Conservation (phyloP, 2,113 vertebrate species). For the Pterocles orientalis region DNA sequence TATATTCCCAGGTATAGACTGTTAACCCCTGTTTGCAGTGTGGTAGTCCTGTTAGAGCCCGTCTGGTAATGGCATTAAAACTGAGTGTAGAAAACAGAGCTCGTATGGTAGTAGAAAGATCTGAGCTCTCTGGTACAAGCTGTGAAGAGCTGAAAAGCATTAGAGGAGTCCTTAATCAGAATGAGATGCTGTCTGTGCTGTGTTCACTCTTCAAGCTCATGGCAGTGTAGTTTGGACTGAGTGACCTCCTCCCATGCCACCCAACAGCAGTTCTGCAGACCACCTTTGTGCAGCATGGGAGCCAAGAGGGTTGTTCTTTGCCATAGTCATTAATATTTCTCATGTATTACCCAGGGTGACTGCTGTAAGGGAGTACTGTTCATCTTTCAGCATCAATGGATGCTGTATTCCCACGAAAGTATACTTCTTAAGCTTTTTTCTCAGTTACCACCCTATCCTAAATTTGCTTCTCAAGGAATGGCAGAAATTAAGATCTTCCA, state of each 20-base stretch:
- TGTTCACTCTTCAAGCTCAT: accelerated
- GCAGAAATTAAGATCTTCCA: neutral
- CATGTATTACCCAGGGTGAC: neutral
- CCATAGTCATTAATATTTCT: neutral
- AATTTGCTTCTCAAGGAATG: neutral
- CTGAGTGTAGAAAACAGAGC: neutral
- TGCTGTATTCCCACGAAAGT: neutral
- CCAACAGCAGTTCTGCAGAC: accelerated
- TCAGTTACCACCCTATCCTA: neutral
- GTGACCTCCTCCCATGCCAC: neutral
- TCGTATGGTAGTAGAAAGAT: neutral
- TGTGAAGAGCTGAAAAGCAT: neutral
- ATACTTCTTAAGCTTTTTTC: neutral
- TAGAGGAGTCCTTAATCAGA: neutral
- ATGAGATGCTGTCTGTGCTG: neutral
- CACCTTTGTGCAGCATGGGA: accelerated
- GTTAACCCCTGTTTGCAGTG: neutral
- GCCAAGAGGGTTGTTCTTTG: neutral
- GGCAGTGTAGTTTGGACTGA: neutral
- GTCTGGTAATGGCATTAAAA: neutral
- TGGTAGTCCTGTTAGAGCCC: neutral
- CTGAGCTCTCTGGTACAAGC: neutral
- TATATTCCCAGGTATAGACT: neutral
- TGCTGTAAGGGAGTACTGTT: accelerated
- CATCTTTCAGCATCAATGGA: neutral